phyloP scores from a whole-genome alignment of 1,140 invertebrate genomes.

The Aphidius ervi region DNA sequence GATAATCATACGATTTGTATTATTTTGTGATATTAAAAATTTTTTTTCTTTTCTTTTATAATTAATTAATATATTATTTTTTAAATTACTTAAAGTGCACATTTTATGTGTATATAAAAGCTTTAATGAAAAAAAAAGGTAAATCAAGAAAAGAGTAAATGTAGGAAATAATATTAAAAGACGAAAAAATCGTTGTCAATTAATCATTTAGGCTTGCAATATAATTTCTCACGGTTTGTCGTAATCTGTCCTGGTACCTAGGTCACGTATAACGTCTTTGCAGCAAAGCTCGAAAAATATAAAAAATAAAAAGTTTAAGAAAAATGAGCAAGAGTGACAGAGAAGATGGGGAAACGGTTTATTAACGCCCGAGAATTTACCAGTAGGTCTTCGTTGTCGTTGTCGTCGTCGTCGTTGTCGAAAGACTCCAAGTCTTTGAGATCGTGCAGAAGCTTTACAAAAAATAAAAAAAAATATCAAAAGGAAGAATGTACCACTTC shows the following conservation, averaged over 20 bases:
- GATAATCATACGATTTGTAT: no score
- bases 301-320: no score
- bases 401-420: background rate
- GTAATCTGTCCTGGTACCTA: constrained; percentile 21
- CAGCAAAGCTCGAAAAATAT: background rate
- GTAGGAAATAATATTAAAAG: no score
- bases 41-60: no score
- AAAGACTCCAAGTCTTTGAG: constrained; percentile 7
- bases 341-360: constrained; percentile 13
- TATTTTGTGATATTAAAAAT: no score
- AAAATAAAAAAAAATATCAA: constrained; percentile 3
- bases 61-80: no score
- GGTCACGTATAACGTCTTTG: constrained; percentile 18
- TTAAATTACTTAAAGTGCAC: no score
- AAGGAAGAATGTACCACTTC: constrained; percentile 12
- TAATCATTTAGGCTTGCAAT: constrained; percentile 18
- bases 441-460: constrained; percentile 7
- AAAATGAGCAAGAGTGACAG: no score
- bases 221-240: constrained; percentile 24
- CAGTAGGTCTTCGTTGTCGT: background rate
- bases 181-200: constrained; percentile 14
- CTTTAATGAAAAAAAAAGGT: no score
- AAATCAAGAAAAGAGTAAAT: no score
- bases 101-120: no score
- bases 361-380: constrained; percentile 10